Evolutionary conservation across 2,113 vertebrate genomes (phyloP).

Genomic region (Myrmecobius fasciatus): DNA sequence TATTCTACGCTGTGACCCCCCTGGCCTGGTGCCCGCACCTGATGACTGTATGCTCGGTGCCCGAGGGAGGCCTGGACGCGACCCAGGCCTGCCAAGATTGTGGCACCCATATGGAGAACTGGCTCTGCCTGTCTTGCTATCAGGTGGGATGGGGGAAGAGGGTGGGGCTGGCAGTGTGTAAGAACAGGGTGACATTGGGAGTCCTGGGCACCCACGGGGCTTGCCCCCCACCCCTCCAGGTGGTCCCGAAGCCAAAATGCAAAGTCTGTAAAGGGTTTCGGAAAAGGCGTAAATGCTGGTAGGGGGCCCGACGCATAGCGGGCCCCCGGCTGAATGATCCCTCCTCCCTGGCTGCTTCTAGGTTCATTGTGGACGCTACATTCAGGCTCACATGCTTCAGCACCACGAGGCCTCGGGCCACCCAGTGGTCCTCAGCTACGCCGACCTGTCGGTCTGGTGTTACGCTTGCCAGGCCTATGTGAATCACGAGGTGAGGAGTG

Average conservation of each 20-base stretch:
- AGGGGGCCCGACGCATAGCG: too few relatives aligned
- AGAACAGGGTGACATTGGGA: background rate
- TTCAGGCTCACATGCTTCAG: slow-evolving; percentile 89
- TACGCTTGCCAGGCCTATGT: slow-evolving; percentile 91
- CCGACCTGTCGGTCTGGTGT: slow-evolving; percentile 92
- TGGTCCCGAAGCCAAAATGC: too few relatives aligned
- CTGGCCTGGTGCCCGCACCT: slow-evolving; percentile 92
- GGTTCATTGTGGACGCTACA: slow-evolving; percentile 91
- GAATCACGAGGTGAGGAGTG: slow-evolving; percentile 86
- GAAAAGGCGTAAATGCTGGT: too few relatives aligned
- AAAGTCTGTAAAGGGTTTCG: background rate
- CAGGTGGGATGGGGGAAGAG: slow-evolving; percentile 81
- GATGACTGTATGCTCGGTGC: slow-evolving; percentile 82
- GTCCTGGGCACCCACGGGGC: too few relatives aligned
- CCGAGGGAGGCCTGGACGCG: slow-evolving; percentile 84
- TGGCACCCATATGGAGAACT: slow-evolving; percentile 87
- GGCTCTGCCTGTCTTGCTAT: slow-evolving; percentile 92
- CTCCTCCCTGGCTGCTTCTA: slow-evolving; percentile 65
- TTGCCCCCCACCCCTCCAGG: background rate
- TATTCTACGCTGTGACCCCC: slow-evolving; percentile 87
- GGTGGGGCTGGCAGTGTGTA: background rate
- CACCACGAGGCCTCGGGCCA: slow-evolving; percentile 85
- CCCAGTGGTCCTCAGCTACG: slow-evolving; percentile 90
- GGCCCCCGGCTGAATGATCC: too few relatives aligned
- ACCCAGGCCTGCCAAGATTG: slow-evolving; percentile 86